phyloP scores from a whole-genome alignment of 2,888 invertebrate species.

The Drosophila siamana region DNA sequence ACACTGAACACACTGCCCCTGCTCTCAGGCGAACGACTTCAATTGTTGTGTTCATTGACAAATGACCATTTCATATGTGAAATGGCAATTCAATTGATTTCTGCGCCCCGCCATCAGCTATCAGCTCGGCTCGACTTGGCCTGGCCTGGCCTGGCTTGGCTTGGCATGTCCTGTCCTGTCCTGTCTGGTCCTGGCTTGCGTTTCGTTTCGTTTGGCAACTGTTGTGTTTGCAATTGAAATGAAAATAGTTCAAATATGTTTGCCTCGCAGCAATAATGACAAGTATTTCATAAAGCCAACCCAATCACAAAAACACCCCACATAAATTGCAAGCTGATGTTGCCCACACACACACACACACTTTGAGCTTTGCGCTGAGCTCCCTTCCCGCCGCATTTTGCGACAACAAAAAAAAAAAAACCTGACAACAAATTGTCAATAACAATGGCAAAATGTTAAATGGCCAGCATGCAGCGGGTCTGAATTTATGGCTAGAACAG shows the following conservation, averaged over 20 bases:
- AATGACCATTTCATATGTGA: conserved; percentile 81
- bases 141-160: no score
- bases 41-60: conserved; percentile 75
- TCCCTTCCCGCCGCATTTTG: neutral
- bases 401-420: conserved; percentile 21
- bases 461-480: conserved; percentile 45
- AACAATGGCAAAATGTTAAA: conserved; percentile 73
- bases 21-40: conserved; percentile 15
- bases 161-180: no score
- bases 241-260: conserved; percentile 79
- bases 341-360: neutral
- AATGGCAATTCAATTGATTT: conserved; percentile 81
- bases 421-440: conserved; percentile 79
- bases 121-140: neutral
- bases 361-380: no score
- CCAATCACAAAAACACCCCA: conserved; percentile 20
- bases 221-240: conserved; percentile 77
- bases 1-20: conserved; percentile 4
- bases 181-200: no score
- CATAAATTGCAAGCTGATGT: conserved; percentile 60
- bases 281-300: conserved; percentile 75
- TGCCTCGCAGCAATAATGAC: conserved; percentile 64
- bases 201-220: conserved; percentile 12
- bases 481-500: conserved; percentile 70
- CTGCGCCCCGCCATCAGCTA: conserved; percentile 42